Evolutionary conservation across 2,888 invertebrate genomes (phyloP), one percentile per base, ranked within the genome.

Genomic region (Unio delphinus): DNA sequence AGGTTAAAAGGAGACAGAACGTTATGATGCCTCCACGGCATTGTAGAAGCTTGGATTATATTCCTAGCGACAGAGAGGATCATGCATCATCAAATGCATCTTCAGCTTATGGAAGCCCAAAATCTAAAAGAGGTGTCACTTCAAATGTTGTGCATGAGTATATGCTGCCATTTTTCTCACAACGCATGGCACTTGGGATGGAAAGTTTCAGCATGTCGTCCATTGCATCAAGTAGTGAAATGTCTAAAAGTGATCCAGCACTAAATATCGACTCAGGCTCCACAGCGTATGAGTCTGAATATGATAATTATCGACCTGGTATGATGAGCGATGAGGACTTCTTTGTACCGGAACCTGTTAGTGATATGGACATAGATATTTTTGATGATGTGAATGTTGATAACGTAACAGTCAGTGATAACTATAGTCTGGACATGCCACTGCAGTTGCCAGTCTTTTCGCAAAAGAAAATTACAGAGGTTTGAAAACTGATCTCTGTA

Each of bases 231-330:
- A 85, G 87, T 70, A 89, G 89, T 72, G 89, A 89, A 74, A 86
- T 89, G 85, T 89, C 89, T 4, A 78, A 83, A 34, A 87, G 88
- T 70, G 89, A 89, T 70, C 86, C 88, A 2, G 83, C 84, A 18
- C 70, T 89, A n/a, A 87, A 88, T 73, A 80, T 83, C 56, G 88
- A 89, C 69, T 86, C 85, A 1, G 82, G 86, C 4, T 89, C 89
- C 17, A 81, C 84, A 66, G 93, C 96, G 81, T 96, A 96, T 90
- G 95, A 95, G 87, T 93, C 93, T 7, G 94, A 94, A 84, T 93
- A 93, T 86, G 94, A 94, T 87, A 93, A 93, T 86, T 93, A 92
- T 83, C 91, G 92, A 73, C 90, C 93, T 3, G 90, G 90, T 5
- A 86, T 90, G 86, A 82, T 86, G 55, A 90, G 90, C 74, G 91